phyloP scores from a whole-genome alignment of 2,797 vertebrate species.

The Sebastes cheni region DNA sequence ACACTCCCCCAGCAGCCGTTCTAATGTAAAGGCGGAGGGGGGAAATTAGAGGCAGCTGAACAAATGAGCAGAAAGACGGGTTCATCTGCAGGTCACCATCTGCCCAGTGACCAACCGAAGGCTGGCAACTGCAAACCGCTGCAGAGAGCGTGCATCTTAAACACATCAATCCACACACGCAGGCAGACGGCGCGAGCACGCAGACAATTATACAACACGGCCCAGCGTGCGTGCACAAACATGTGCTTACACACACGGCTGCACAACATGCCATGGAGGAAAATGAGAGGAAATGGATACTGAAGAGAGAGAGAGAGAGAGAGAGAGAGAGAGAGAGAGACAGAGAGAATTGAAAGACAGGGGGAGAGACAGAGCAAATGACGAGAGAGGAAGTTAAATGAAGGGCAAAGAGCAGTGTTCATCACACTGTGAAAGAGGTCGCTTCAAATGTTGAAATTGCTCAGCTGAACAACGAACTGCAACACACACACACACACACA shows the following conservation, averaged over 20 bases:
- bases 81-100: slow-evolving; percentile 94
- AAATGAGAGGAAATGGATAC: slow-evolving; percentile 63
- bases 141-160: slow-evolving; percentile 82
- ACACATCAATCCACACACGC: slow-evolving; percentile 51
- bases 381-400: slow-evolving; percentile 55
- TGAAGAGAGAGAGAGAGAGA: slow-evolving; percentile 27
- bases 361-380: slow-evolving; percentile 36
- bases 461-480: slow-evolving; percentile 17
- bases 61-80: slow-evolving; percentile 90
- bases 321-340: slow-evolving; percentile 29
- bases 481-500: slow-evolving; percentile 4
- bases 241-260: slow-evolving; percentile 41
- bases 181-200: neutral
- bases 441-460: slow-evolving; percentile 42
- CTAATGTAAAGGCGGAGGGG: slow-evolving; percentile 55
- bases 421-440: slow-evolving; percentile 50
- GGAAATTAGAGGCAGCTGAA: slow-evolving; percentile 92
- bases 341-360: slow-evolving; percentile 4
- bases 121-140: slow-evolving; percentile 84
- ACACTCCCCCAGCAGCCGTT: neutral
- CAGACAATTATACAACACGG: slow-evolving; percentile 37
- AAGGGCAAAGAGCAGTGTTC: slow-evolving; percentile 57
- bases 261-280: slow-evolving; percentile 49
- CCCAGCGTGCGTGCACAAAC: slow-evolving; percentile 20
- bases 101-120: slow-evolving; percentile 85